Evolutionary conservation across 2,888 invertebrate species (phyloP).

Genomic region (Smittia aterrima): DNA sequence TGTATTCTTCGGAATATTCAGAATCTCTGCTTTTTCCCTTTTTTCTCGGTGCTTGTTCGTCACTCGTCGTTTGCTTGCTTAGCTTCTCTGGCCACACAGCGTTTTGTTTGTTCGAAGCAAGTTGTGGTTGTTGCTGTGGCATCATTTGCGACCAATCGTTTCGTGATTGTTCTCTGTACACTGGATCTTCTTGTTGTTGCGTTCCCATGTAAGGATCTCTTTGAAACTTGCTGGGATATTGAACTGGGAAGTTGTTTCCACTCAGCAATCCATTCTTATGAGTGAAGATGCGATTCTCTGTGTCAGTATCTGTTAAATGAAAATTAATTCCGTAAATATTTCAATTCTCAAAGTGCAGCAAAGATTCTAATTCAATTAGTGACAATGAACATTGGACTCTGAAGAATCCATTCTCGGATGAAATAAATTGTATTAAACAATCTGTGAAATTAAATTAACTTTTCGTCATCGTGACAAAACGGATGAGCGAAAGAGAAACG

Average conservation of each 20-base stretch:
- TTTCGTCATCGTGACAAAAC: no score
- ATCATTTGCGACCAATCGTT: slow-evolving; percentile 41
- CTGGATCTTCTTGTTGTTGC: slow-evolving; percentile 42
- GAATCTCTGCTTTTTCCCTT: slow-evolving; percentile 8
- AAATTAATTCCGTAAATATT: not conserved
- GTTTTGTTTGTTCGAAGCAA: slow-evolving; percentile 36
- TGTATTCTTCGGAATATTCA: slow-evolving; percentile 37
- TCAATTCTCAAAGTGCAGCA: not conserved
- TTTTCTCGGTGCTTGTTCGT: slow-evolving; percentile 43
- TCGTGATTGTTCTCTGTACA: slow-evolving; percentile 37
- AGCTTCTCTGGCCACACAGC: slow-evolving; percentile 30
- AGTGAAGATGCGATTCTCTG: slow-evolving; percentile 67
- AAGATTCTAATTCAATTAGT: not conserved
- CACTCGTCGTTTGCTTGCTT: not conserved
- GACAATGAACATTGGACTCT: not conserved
- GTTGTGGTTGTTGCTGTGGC: slow-evolving; percentile 29
- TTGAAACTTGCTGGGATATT: slow-evolving; percentile 43
- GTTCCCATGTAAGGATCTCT: slow-evolving; percentile 48
- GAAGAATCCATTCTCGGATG: no score
- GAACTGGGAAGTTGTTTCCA: slow-evolving; percentile 46
- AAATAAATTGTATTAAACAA: no score
- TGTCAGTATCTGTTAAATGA: slow-evolving; percentile 53
- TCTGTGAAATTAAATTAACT: no score
- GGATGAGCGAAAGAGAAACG: no score
- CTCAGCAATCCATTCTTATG: slow-evolving; percentile 68